Evolutionary conservation across 2,797 vertebrate genomes (phyloP).

Genomic region (Melanotaenia maccullochi): DNA sequence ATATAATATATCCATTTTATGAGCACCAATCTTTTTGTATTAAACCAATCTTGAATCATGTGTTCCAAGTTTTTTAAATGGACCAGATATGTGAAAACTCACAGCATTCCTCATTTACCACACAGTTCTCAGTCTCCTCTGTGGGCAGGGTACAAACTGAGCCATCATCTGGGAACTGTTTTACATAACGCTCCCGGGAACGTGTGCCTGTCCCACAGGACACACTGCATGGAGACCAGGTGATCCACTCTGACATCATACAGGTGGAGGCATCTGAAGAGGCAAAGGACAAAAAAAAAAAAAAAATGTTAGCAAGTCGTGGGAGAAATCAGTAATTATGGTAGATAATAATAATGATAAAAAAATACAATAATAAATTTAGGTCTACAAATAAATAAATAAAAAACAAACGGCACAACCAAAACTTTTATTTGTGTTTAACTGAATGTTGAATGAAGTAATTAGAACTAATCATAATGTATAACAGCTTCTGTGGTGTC

Average conservation of each 20-base stretch:
- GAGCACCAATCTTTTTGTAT: too few relatives aligned
- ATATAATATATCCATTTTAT: too few relatives aligned
- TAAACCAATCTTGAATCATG: not conserved
- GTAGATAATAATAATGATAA: not conserved
- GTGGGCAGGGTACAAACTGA: constrained; percentile 93
- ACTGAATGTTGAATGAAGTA: too few relatives aligned
- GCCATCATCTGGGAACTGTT: constrained; percentile 96
- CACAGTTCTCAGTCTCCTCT: constrained; percentile 93
- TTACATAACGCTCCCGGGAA: constrained; percentile 94
- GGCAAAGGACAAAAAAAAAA: constrained; percentile 1
- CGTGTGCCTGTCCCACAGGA: constrained; percentile 91
- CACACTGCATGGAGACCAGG: constrained; percentile 94
- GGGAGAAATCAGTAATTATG: not conserved
- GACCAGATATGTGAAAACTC: constrained; percentile 67
- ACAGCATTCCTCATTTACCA: constrained; percentile 96
- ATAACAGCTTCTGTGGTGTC: too few relatives aligned
- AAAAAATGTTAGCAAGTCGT: not conserved
- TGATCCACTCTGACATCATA: constrained; percentile 99
- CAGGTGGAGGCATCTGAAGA: constrained; percentile 91
- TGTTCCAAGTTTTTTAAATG: not conserved
- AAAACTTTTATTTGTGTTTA: too few relatives aligned
- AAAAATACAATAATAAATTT: not conserved
- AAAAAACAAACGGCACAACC: too few relatives aligned
- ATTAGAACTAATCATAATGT: too few relatives aligned
- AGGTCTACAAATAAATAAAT: too few relatives aligned